Base-by-base conservation (phyloP, 2,888 invertebrate species). In the Linnaemya vulpina region DNA sequence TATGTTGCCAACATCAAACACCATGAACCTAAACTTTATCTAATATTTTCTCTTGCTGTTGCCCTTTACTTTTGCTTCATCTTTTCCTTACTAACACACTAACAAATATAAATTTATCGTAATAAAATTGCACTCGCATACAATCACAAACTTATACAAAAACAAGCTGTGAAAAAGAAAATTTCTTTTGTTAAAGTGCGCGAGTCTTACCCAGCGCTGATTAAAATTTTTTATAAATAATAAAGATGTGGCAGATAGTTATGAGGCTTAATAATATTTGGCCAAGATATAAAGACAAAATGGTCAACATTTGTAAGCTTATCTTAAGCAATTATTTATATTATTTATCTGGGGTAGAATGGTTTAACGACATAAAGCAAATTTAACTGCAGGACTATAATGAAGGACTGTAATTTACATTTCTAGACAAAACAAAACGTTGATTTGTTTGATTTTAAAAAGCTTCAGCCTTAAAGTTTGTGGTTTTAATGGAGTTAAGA, bases 1-100 rank as follows among this genome's bases (percentile, higher is more conserved):
- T 58, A n/a, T 53, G 30, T 38, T 55, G 58, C 13, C 68, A 63
- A 53, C 68, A 53, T 38, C 43, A 63, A 67, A 30, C 25, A 62
- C 53, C 40, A 10, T 68, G 38, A 35, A 65, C 49, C 70, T 51
- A 51, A 81, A 74, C 58, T 81, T 81, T 81, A 75, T 77, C 62
- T 70, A 49, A 74, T 63, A 76, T 77, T 71, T 76, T 30, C 67
- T 30, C 30, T 63, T 71, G 63, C 38, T 40, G 40, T 43, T 63
- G 20, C 3, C 40, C 68, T 38, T 25, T 51, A 4, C 35, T 17
- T n/a, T 30, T 65, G 20, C n/a, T n/a, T 15, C 53, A 46, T 46
- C 11, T n/a, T 58, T 49, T 17, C 22, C 0, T 22, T 30, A n/a
- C 17, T 15, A 46, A 35, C 30, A 63, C 35, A 30, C 15, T 38